Evolutionary conservation across 2,797 vertebrate genomes (phyloP).

Genomic region (Natrix natrix): DNA sequence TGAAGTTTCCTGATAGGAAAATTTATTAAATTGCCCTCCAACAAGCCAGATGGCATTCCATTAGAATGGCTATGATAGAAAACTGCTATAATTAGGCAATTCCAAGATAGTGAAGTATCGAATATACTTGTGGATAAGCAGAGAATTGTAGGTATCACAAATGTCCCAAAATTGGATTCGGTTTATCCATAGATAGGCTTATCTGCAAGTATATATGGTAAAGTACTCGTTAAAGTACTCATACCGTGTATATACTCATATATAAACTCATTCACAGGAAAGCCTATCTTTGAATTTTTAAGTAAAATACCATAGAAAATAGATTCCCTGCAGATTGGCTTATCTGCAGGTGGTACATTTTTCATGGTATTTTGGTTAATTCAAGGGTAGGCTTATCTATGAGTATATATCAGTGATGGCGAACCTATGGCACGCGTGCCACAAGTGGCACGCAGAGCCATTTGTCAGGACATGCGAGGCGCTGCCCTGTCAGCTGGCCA

Average conservation of each 20-base stretch:
- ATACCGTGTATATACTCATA: neutral
- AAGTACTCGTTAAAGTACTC: neutral
- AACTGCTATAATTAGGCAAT: neutral
- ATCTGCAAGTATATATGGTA: neutral
- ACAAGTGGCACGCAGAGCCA: too few relatives aligned
- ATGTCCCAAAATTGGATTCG: neutral
- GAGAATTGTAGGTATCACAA: neutral
- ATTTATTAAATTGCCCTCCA: neutral
- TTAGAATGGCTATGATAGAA: neutral
- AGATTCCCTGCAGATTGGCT: neutral
- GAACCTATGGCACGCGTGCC: too few relatives aligned
- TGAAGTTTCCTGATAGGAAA: neutral
- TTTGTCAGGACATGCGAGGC: too few relatives aligned
- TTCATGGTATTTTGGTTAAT: too few relatives aligned
- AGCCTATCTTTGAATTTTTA: neutral
- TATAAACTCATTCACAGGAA: neutral
- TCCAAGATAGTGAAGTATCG: neutral
- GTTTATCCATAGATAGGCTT: neutral
- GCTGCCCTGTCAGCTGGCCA: too few relatives aligned
- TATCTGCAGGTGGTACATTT: neutral
- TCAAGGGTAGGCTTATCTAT: too few relatives aligned
- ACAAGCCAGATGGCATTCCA: neutral
- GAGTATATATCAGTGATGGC: too few relatives aligned
- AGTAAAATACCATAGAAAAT: neutral
- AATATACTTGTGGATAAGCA: neutral